Conservation (phyloP, 1,140 invertebrate species). For the Habropoda laboriosa region DNA sequence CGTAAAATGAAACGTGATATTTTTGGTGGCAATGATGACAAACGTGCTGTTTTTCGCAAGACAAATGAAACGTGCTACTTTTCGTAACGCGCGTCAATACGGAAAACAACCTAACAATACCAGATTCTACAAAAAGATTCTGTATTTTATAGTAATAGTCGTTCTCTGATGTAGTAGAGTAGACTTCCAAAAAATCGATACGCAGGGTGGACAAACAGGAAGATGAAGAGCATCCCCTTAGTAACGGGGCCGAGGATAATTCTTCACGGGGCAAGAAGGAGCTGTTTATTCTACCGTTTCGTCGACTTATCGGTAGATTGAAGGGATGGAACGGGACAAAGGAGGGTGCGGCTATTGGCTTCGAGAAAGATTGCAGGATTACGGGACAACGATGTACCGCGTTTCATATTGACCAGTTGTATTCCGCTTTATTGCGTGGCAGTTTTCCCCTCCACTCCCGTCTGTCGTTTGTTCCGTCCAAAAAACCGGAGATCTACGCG, state of each 20-base stretch:
- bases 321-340: constrained; percentile 27
- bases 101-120: no score
- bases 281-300: constrained; percentile 42
- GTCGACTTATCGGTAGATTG: constrained; percentile 37
- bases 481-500: not conserved
- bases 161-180: no score
- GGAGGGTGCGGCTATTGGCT: constrained; percentile 36
- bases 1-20: no score
- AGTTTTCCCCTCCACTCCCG: not conserved
- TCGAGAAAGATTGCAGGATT: constrained; percentile 62
- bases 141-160: no score
- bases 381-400: constrained; percentile 47
- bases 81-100: no score
- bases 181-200: not conserved
- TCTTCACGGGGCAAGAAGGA: constrained; percentile 1
- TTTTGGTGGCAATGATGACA: no score
- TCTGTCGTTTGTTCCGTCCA: not conserved
- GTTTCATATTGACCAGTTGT: constrained; percentile 44
- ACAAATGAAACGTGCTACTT: no score
- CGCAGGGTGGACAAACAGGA: not conserved
- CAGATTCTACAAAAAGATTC: no score
- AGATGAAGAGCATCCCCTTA: not conserved
- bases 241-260: constrained; percentile 10
- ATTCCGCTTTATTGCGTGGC: constrained; percentile 45
- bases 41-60: no score